Evolutionary conservation across 2,888 invertebrate species (phyloP), one percentile per base, ranked within the genome.

Genomic region (Plebejus argus): DNA sequence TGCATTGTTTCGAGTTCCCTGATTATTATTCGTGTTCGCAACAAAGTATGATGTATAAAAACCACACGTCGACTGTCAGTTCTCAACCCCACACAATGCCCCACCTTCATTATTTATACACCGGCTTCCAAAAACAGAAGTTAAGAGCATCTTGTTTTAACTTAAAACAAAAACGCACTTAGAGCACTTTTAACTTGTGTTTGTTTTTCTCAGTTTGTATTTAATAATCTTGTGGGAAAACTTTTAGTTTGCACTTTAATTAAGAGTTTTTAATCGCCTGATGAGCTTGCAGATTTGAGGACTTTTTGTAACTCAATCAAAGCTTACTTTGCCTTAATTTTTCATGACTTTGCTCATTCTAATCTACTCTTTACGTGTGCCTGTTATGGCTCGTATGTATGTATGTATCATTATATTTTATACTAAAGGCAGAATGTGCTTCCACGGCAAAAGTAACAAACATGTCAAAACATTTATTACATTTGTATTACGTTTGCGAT

Each of bases 81-180:
- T 66, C 28, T 15, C 89, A 86, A 88, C 79, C 80, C 84, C 84
- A 87, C 89, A 90, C 87, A 89, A 87, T 87, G 83, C 83, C 83
- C 81, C 81, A 79, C 81, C 82, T 85, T 84, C 83, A 87, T 88
- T 90, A 87, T 92, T 92, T 89, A 84, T 84, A 84, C 85, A 86
- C 85, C 84, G 83, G 86, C 87, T 89, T 90, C 84, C 85, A 88
- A 91, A 91, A 91, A 92, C 92, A 92, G 91, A 89, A 92, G 93
- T 91, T 90, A 85, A 90, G 87, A 89, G 91, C 86, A 81, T 85
- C 86, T 88, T 90, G 91, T 92, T 91, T 88, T 90, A 84, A 88
- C 77, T 89, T 83, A 89, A 89, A 92, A 91, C 90, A 91, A 87
- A 90, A 89, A 86, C 85, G 81, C 76, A 81, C 78, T 82, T 79